phyloP scores from a whole-genome alignment of 2,113 vertebrate genomes.

The Pardalotus punctatus region DNA sequence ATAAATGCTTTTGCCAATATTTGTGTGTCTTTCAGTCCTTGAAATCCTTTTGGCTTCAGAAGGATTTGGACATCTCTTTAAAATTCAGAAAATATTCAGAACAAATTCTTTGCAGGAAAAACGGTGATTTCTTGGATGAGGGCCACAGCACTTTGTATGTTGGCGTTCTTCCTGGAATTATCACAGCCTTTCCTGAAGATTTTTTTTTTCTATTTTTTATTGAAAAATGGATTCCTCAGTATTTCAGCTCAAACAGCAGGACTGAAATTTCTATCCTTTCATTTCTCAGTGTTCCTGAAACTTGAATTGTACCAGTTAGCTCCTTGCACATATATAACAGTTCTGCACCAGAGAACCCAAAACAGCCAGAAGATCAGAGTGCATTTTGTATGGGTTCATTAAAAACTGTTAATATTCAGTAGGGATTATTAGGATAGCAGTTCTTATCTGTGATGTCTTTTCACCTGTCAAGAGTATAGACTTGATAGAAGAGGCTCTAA shows the following conservation, averaged over 20 bases:
- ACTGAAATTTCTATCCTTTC: neutral
- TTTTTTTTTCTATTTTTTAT: neutral
- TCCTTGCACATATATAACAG: neutral
- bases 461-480: neutral
- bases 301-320: neutral
- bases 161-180: neutral
- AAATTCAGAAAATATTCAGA: neutral
- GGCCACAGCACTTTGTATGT: neutral
- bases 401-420: neutral
- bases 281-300: neutral
- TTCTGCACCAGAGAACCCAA: neutral
- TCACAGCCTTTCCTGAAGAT: neutral
- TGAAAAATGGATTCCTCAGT: neutral
- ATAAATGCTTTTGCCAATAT: neutral
- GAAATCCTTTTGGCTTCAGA: neutral
- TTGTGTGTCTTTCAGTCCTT: neutral
- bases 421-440: neutral
- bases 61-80: neutral
- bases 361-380: neutral
- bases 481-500: neutral
- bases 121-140: neutral
- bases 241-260: neutral
- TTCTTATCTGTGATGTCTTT: neutral
- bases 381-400: neutral
- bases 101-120: neutral